Conservation (phyloP, 2,888 invertebrate genomes). For the Callosobruchus maculatus region DNA sequence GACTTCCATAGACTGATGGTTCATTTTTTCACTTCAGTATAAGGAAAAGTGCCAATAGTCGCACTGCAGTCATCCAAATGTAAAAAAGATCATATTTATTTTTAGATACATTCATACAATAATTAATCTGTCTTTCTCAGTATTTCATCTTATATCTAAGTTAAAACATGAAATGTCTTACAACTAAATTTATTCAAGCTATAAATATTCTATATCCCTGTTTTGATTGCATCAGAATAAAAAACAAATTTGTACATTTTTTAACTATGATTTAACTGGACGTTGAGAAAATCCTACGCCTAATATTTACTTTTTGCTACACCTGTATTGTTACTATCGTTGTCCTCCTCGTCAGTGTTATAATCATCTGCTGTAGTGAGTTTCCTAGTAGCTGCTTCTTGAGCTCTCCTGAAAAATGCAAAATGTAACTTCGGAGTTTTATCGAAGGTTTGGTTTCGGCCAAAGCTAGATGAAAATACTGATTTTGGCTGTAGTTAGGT, state of each 20-base stretch:
- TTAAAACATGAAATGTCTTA: not conserved
- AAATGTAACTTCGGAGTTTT: not conserved
- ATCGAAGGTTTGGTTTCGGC: too few species aligned
- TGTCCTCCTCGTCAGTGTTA: constrained; percentile 34
- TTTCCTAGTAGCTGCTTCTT: constrained; percentile 39
- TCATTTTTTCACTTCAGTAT: too few species aligned
- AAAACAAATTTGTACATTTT: not conserved
- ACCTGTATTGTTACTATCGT: constrained; percentile 27
- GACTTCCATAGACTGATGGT: too few species aligned
- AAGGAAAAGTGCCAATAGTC: too few species aligned
- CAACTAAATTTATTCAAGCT: not conserved
- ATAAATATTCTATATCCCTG: not conserved
- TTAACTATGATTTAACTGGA: not conserved
- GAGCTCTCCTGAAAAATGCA: constrained; percentile 30
- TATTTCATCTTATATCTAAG: too few species aligned
- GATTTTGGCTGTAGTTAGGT: not conserved
- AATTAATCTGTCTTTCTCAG: too few species aligned
- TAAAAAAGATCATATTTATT: too few species aligned
- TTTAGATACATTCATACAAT: too few species aligned
- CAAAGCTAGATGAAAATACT: too few species aligned
- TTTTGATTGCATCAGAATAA: not conserved
- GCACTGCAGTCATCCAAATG: too few species aligned
- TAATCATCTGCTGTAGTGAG: constrained; percentile 37
- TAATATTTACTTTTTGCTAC: constrained; percentile 22
- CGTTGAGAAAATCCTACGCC: not conserved